Conservation (phyloP, 2,888 invertebrate genomes). For the Coecobrya sp. region DNA sequence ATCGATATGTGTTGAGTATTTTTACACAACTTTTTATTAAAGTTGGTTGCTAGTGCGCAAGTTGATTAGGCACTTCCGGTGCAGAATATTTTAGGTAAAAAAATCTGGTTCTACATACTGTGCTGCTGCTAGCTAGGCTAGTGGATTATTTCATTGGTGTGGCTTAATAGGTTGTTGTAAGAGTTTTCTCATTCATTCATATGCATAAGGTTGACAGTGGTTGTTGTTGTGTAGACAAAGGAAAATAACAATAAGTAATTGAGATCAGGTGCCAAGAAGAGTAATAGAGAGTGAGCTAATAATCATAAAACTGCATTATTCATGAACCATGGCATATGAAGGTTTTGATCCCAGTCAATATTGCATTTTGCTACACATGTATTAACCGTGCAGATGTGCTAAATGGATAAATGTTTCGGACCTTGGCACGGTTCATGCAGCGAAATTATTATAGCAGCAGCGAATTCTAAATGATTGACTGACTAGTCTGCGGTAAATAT, state of each 20-base stretch:
- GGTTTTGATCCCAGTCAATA: neutral
- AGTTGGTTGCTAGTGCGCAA: neutral
- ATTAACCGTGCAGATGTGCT: neutral
- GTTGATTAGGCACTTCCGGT: neutral
- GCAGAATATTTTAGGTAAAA: neutral
- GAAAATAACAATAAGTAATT: neutral
- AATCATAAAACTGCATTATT: constrained; percentile 3
- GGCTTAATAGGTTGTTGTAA: no score
- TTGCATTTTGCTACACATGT: neutral
- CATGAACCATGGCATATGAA: neutral
- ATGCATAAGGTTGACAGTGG: no score
- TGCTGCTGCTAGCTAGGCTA: no score
- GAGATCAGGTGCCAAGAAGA: neutral
- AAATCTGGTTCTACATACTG: no score
- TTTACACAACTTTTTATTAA: neutral
- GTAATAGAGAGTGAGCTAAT: neutral
- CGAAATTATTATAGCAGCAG: no score
- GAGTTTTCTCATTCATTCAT: no score
- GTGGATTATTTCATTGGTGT: no score
- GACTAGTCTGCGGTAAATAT: no score
- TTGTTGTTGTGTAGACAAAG: no score
- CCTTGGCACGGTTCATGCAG: constrained; percentile 46
- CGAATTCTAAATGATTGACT: no score
- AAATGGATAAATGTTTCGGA: constrained; percentile 38
- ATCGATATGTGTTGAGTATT: neutral